Percentiles rank a stretch among this genome's conserved stretches.
phyloP scores from a whole-genome alignment of 2,113 vertebrate species.

The Trichechus manatus region DNA sequence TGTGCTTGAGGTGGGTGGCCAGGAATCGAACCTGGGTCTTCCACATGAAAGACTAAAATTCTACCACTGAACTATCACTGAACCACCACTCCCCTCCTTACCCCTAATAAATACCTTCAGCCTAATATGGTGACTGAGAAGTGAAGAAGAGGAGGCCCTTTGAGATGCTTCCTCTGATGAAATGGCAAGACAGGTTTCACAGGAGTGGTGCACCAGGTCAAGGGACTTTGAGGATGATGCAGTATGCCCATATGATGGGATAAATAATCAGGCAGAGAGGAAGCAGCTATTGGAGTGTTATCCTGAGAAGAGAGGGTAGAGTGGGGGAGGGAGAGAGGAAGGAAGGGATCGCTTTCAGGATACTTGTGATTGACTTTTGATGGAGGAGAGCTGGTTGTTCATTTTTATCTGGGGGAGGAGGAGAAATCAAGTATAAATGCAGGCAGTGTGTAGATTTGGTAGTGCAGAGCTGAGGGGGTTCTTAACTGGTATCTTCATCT shows the following conservation, averaged over 20 bases:
- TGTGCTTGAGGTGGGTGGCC: background rate
- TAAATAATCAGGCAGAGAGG: background rate
- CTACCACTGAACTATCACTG: background rate
- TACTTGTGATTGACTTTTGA: background rate
- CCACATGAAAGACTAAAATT: background rate
- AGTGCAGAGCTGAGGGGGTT: background rate
- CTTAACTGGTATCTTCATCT: background rate
- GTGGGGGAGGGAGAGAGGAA: rapidly evolving
- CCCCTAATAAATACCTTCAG: background rate
- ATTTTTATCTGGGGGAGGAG: background rate
- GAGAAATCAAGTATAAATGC: background rate
- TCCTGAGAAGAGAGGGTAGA: rapidly evolving
- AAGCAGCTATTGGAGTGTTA: background rate
- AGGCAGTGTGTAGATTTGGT: background rate
- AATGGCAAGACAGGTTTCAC: background rate
- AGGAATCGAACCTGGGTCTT: background rate
- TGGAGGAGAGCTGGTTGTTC: background rate
- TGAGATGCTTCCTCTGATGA: background rate
- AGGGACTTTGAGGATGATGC: background rate
- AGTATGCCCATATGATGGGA: background rate
- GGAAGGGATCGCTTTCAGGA: background rate
- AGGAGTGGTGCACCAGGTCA: background rate
- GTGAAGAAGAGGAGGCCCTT: background rate
- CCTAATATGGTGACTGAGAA: background rate
- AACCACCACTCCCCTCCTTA: background rate